These are phyloP conservation scores for Apotomis turbidana DNA, from an alignment of 2,888 invertebrate genomes.

Conservation along the genomic window DNA sequence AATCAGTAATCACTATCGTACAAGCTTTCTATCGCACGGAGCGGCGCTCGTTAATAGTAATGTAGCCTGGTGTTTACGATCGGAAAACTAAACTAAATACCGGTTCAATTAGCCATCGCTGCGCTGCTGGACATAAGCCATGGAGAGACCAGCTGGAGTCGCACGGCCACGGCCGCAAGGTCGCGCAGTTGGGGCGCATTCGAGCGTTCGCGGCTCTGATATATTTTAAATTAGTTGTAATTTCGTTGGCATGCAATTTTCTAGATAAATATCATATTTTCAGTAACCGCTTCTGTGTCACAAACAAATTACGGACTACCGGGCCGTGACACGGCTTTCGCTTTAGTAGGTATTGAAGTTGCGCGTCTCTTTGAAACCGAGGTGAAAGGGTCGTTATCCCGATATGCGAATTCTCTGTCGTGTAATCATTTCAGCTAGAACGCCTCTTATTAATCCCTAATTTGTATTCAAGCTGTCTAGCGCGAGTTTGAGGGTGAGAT, in stretches of 20 bases:
- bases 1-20: slow-evolving; percentile 12
- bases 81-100: background rate
- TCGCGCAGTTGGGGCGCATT: slow-evolving; percentile 22
- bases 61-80: slow-evolving; percentile 3
- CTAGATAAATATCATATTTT: slow-evolving; percentile 31
- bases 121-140: slow-evolving; percentile 14
- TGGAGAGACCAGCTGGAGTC: slow-evolving; percentile 19
- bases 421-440: slow-evolving; percentile 9
- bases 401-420: background rate
- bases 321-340: slow-evolving; percentile 18
- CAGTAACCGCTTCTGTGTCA: slow-evolving; percentile 14
- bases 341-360: slow-evolving; percentile 2
- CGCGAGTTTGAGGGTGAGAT: slow-evolving; percentile 24
- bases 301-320: slow-evolving; percentile 32
- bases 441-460: slow-evolving; percentile 31
- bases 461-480: slow-evolving; percentile 37
- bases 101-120: slow-evolving; percentile 24
- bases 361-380: background rate
- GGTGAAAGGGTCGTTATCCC: background rate
- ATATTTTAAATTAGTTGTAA: slow-evolving; percentile 35
- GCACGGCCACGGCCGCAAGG: slow-evolving; percentile 32
- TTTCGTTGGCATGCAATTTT: slow-evolving; percentile 33
- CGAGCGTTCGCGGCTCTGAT: slow-evolving; percentile 26
- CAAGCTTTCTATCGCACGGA: slow-evolving; percentile 13
- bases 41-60: slow-evolving; percentile 22